Percentiles rank a stretch among this genome's conserved stretches.
These are phyloP conservation scores for Drosophila persimilis DNA, from an alignment of 1,140 invertebrate species.

Conservation along the genomic window DNA sequence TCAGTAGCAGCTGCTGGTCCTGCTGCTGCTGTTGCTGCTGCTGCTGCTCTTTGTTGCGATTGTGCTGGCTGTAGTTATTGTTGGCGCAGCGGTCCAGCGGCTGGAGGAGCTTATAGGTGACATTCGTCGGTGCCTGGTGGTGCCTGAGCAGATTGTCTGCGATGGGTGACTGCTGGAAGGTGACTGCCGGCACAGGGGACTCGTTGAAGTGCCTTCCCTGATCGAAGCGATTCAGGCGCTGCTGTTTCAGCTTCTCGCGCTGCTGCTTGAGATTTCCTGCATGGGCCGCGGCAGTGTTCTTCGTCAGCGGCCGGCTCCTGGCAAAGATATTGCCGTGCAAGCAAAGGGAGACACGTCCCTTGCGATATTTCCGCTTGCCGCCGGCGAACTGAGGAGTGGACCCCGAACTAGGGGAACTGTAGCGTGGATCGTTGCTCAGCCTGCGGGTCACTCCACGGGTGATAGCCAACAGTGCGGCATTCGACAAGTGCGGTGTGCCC, in stretches of 20 bases:
- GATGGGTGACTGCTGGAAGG: too few species aligned
- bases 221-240: slow-evolving; percentile 46
- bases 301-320: slow-evolving; percentile 8
- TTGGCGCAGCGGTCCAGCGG: slow-evolving; percentile 13
- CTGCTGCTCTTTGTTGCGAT: slow-evolving; percentile 12
- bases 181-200: too few species aligned
- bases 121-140: slow-evolving; percentile 4
- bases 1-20: not conserved
- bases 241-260: slow-evolving; percentile 30
- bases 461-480: slow-evolving; percentile 13
- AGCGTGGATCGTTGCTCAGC: not conserved
- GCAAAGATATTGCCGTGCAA: slow-evolving; percentile 46
- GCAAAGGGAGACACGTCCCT: slow-evolving; percentile 23
- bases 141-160: not conserved
- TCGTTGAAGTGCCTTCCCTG: slow-evolving; percentile 24
- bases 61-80: slow-evolving; percentile 43
- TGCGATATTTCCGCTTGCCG: not conserved
- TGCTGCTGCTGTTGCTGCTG: too few species aligned
- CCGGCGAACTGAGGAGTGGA: not conserved
- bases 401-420: slow-evolving; percentile 15
- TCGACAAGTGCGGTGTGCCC: slow-evolving; percentile 44
- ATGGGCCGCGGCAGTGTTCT: not conserved
- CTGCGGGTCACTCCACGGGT: slow-evolving; percentile 9
- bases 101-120: slow-evolving; percentile 17
- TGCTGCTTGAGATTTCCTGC: slow-evolving; percentile 16